Evolutionary conservation across 2,113 vertebrate species (phyloP).

Genomic region (Ellobius talpinus): DNA sequence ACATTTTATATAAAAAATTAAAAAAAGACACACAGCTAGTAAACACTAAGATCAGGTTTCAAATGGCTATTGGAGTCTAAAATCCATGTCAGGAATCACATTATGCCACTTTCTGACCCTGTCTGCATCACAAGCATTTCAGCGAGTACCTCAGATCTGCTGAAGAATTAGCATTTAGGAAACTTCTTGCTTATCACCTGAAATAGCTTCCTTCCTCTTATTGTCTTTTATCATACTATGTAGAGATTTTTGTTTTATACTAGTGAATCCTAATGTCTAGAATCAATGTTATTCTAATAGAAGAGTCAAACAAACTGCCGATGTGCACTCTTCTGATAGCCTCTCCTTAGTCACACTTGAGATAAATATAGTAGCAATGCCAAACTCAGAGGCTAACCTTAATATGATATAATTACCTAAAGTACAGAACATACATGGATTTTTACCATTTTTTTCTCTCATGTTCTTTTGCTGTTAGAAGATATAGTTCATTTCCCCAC

Average conservation of each 20-base stretch:
- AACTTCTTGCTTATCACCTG: conserved; percentile 2
- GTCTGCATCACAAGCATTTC: not conserved
- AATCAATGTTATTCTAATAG: not conserved
- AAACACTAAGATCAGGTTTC: conserved; percentile 20
- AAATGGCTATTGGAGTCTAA: not conserved
- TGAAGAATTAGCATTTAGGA: conserved; percentile 23
- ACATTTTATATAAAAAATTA: too few species aligned
- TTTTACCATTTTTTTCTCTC: not conserved
- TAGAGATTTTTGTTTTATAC: not conserved
- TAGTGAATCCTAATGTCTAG: conserved; percentile 20
- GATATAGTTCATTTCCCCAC: not conserved
- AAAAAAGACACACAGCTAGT: not conserved
- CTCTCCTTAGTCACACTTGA: not conserved
- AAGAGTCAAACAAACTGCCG: not conserved
- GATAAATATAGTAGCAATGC: not conserved
- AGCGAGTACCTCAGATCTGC: not conserved
- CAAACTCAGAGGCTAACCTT: not conserved
- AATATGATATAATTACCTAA: not conserved
- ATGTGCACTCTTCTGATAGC: not conserved
- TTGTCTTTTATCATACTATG: not conserved
- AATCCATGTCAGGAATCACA: not conserved
- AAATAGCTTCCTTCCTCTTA: not conserved
- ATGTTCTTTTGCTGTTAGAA: not conserved
- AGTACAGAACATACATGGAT: not conserved
- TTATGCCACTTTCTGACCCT: not conserved